Base-by-base conservation (phyloP, 2,888 invertebrate species). In the Andrena marginata region DNA sequence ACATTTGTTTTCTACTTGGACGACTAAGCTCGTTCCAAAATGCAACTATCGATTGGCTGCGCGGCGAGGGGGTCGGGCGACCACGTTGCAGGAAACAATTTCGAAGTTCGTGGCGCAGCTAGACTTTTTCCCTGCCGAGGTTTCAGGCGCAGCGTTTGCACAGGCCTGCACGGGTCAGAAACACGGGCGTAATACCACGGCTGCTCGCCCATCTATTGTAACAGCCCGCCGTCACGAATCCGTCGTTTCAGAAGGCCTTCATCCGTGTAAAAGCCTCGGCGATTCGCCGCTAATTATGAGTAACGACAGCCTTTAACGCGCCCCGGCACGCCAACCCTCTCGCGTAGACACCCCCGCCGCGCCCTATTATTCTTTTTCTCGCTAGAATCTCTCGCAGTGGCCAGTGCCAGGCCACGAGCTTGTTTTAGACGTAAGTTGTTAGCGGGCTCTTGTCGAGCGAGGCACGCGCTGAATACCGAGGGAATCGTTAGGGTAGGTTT, bases 271-370 rank as follows among this genome's bases (percentile, higher is more conserved):
- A 92, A 91, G 89, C 89, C 86, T 82, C 80, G 87, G 77, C 85
- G 85, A 90, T 91, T 90, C 89, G 86, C 85, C 87, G 90, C 89
- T 92, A 92, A 92, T 91, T 91, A 90, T 90, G 91, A 91, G 85
- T 90, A 91, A 91, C 89, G 88, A 88, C 86, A 85, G 90, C 89
- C 90, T 90, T 92, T 90, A 90, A 91, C 90, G 90, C 87, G 86
- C 80, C 82, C 69, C 68, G 76, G 71, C 90, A 91, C 90, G 90
- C 89, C 84, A 90, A 79, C 84, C 81, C 80, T 63, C 42, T 72
- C 63, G 29, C 80, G 33, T 68, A 74, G 76, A 74, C 74, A 71
- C 69, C 71, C 62, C 79, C 31, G 56, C 56, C 75, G 64, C 63
- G 75, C 68, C 75, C 80, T 70, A 68, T 80, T 80, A 80, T 78